Evolutionary conservation across 2,888 invertebrate species (phyloP).

Genomic region (Apocheima hispidaria): DNA sequence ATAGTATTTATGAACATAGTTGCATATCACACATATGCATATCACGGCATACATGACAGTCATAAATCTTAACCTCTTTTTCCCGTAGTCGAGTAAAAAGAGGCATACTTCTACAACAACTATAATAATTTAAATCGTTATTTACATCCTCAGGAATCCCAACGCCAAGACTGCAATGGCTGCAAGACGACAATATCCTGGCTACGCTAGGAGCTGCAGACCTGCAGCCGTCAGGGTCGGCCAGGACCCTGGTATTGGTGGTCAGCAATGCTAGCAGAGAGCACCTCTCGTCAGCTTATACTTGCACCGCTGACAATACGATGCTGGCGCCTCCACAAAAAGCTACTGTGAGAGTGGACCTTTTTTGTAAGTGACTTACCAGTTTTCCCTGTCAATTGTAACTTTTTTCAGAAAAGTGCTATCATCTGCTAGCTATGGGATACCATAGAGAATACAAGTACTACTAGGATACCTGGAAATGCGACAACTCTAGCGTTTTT

Average conservation of each 20-base stretch:
- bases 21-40: too few species aligned
- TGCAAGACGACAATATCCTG: conserved; percentile 72
- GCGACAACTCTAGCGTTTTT: too few species aligned
- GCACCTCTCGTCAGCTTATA: conserved; percentile 88
- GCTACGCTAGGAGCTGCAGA: conserved; percentile 66
- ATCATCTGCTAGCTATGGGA: too few species aligned
- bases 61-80: too few species aligned
- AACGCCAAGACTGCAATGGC: conserved; percentile 77
- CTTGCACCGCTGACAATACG: conserved; percentile 91
- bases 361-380: conserved; percentile 89
- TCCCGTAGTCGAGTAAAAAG: too few species aligned
- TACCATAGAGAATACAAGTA: too few species aligned
- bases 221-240: conserved; percentile 57
- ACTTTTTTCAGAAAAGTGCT: not conserved
- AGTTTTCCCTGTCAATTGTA: too few species aligned
- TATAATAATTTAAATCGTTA: not conserved
- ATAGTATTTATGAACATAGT: too few species aligned
- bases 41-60: too few species aligned
- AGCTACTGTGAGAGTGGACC: conserved; percentile 88
- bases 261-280: conserved; percentile 81
- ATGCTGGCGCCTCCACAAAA: conserved; percentile 88
- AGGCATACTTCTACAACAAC: too few species aligned
- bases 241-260: conserved; percentile 65
- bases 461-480: too few species aligned
- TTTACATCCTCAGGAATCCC: conserved; percentile 66